Base-by-base conservation (phyloP, 2,888 invertebrate species). In the Venustoraphidia nigricollis region DNA sequence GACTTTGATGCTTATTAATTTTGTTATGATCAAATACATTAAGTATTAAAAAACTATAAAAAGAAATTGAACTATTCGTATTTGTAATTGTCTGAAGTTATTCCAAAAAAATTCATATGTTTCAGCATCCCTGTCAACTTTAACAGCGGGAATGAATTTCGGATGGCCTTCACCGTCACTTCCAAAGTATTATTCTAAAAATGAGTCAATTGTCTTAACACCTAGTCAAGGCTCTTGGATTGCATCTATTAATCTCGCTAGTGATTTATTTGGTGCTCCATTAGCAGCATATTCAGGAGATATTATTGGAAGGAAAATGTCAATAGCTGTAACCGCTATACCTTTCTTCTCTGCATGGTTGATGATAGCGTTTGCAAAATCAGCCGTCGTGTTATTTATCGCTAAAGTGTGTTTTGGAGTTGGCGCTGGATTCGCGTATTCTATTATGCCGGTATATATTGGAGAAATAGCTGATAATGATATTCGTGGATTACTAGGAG, bases 211-310 rank as follows among this genome's bases (percentile, higher is more conserved):
- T 57, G 70, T 68, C 40, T 71, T 73, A 42, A 65, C 71, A 9
- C 52, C 60, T 17, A 71, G 70, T 53, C 66, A 76, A 56, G 72
- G 72, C 53, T 75, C 76, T 57, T 77, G 76, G 77, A 75, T 77
- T 60, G 76, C 75, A 1, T 77, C 79, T 40, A 72, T 81, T 57
- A 78, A 77, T 63, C 71, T 80, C 52, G 63, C 81, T 41, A 81
- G 79, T 54, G 76, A 77, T 1, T 75, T 78, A 3, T 64, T 77
- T 37, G 79, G 79, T 43, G 77, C 77, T 10, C 61, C 79, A 10
- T 65, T 77, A 14, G 73, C 78, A 8, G 79, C 79, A 9, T 70
- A 77, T 58, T 63, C 77, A 50, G 77, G 78, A 44, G 79, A 81
- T 60, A 69, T 69, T 55, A 71, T 77, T 52, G 82, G 82, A 39